These are phyloP conservation scores for Anastrepha ludens DNA, from an alignment of 1,140 invertebrate genomes.

Conservation along the genomic window DNA sequence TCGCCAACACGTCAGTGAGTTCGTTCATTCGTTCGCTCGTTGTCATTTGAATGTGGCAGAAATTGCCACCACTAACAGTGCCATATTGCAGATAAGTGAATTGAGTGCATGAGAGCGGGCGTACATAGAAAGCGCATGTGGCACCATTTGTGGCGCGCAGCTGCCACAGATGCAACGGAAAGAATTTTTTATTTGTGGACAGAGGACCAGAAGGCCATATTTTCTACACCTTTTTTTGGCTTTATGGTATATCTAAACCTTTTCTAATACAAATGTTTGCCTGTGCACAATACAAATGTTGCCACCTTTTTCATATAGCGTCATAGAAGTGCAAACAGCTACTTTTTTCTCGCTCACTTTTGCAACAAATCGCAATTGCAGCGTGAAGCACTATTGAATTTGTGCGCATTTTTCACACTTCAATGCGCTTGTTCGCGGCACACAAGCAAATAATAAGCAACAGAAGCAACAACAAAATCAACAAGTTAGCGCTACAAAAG, in stretches of 20 bases:
- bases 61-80: conserved; percentile 39
- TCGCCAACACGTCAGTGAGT: conserved; percentile 40
- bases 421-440: not conserved
- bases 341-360: not conserved
- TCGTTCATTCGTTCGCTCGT: not conserved
- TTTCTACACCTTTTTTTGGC: not conserved
- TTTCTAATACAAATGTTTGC: conserved; percentile 46
- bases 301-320: conserved; percentile 39
- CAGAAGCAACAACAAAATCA: no score
- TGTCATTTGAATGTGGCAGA: conserved; percentile 36
- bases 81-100: conserved; percentile 35
- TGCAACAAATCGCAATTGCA: conserved; percentile 39
- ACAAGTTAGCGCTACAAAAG: not conserved
- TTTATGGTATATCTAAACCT: not conserved
- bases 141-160: conserved; percentile 5
- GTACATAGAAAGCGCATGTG: not conserved
- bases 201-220: not conserved
- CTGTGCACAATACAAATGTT: not conserved
- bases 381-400: conserved; percentile 41
- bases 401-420: conserved; percentile 47
- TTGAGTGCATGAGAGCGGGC: not conserved
- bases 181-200: not conserved
- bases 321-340: not conserved
- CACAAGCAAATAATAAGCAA: not conserved
- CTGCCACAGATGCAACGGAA: conserved; percentile 25